Conservation (phyloP, 1,140 invertebrate genomes). For the Drosophila arawakana region DNA sequence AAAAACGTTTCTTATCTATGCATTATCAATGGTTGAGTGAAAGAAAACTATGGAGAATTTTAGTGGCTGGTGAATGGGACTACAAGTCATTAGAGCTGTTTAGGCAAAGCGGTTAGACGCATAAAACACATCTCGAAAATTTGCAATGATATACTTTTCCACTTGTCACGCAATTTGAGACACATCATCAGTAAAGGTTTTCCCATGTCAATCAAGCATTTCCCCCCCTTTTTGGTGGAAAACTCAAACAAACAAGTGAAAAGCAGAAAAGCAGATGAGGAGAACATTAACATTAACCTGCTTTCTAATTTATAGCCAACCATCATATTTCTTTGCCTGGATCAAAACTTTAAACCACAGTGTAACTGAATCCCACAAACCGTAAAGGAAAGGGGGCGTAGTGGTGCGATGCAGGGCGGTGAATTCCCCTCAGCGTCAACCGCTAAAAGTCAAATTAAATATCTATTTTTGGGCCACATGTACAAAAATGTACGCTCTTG, state of each 20-base stretch:
- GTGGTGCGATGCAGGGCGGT: too few relatives aligned
- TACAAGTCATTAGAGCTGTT: slow-evolving; percentile 6
- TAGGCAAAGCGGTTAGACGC: slow-evolving; percentile 9
- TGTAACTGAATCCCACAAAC: slow-evolving; percentile 32
- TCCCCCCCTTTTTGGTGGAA: neutral
- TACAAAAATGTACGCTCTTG: slow-evolving; percentile 38
- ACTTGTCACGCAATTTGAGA: slow-evolving; percentile 49
- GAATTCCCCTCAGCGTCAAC: slow-evolving; percentile 21
- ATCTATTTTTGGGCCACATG: slow-evolving; percentile 52
- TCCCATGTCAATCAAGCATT: slow-evolving; percentile 21
- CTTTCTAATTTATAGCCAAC: slow-evolving; percentile 43
- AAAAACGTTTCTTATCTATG: slow-evolving; percentile 9
- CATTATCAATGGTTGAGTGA: neutral
- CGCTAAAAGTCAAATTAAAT: slow-evolving; percentile 57
- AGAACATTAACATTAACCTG: slow-evolving; percentile 39
- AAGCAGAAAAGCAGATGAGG: neutral
- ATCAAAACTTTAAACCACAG: slow-evolving; percentile 47
- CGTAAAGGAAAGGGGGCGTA: too few relatives aligned
- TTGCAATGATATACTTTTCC: slow-evolving; percentile 37
- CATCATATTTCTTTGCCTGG: slow-evolving; percentile 45
- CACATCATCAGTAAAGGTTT: slow-evolving; percentile 8
- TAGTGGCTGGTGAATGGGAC: neutral
- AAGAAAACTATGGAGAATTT: neutral
- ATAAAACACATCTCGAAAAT: slow-evolving; percentile 23
- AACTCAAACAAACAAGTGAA: slow-evolving; percentile 20